A percentile compares a stretch with the other conserved stretches of the same genome.
phyloP scores from a whole-genome alignment of 2,888 invertebrate genomes.

The Netelia inedita region DNA sequence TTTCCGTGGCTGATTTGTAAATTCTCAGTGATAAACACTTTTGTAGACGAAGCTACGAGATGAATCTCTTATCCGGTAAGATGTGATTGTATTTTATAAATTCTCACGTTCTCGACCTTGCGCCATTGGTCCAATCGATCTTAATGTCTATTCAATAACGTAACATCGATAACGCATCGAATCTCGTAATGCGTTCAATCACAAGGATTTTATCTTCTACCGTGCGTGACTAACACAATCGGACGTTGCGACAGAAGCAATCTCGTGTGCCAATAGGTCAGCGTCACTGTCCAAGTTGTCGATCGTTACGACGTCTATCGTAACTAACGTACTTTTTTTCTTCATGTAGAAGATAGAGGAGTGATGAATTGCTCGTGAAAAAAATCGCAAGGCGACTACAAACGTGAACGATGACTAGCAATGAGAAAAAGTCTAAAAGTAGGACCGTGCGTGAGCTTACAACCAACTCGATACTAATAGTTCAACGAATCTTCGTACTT shows the following conservation, averaged over 20 bases:
- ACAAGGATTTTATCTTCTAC: slow-evolving; percentile 19
- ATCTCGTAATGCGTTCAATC: neutral
- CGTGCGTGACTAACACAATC: slow-evolving; percentile 30
- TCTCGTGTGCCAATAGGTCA: slow-evolving; percentile 29
- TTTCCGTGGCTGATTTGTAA: too few relatives aligned
- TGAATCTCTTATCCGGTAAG: too few relatives aligned
- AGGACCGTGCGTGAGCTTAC: slow-evolving; percentile 17
- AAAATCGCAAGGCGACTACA: slow-evolving; percentile 11
- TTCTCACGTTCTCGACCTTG: slow-evolving; percentile 23
- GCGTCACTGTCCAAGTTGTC: neutral
- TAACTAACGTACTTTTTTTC: neutral
- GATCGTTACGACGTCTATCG: neutral
- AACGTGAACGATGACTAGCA: slow-evolving; percentile 44
- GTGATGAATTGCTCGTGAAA: slow-evolving; percentile 43
- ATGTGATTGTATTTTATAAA: neutral
- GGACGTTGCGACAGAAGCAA: slow-evolving; percentile 21
- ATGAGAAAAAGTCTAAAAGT: slow-evolving; percentile 51
- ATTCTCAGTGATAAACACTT: too few relatives aligned
- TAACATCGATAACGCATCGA: slow-evolving; percentile 34
- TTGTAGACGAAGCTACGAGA: too few relatives aligned
- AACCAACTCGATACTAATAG: slow-evolving; percentile 22
- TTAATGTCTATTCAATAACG: slow-evolving; percentile 61
- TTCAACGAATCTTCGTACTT: slow-evolving; percentile 51
- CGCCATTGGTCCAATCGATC: slow-evolving; percentile 54
- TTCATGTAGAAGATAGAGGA: slow-evolving; percentile 7